A percentile compares a stretch with the other conserved stretches of the same genome.
phyloP scores from a whole-genome alignment of 2,113 vertebrate species.

The Tragelaphus buxtoni region DNA sequence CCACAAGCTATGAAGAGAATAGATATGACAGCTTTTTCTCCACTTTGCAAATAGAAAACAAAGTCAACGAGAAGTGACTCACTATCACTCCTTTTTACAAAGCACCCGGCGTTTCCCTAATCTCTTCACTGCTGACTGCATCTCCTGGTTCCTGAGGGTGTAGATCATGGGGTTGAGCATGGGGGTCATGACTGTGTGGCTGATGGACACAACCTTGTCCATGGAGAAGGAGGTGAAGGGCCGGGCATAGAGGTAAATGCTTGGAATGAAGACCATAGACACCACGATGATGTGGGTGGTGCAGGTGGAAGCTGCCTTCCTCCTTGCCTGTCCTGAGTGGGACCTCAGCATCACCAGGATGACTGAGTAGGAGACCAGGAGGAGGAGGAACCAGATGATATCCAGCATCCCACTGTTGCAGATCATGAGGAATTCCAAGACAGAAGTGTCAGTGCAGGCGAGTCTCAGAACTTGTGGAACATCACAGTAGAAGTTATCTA shows the following conservation, averaged over 20 bases:
- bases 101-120: neutral
- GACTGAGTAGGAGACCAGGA: constrained; percentile 45
- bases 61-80: neutral
- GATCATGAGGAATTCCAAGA: constrained; percentile 60
- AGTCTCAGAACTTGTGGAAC: constrained; percentile 62
- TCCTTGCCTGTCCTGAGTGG: neutral
- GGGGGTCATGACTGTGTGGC: constrained; percentile 56
- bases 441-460: constrained; percentile 46
- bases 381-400: constrained; percentile 54
- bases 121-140: constrained; percentile 63
- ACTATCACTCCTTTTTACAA: neutral
- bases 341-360: constrained; percentile 57
- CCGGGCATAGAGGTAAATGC: constrained; percentile 61
- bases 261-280: constrained; percentile 62
- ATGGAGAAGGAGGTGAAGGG: constrained; percentile 55
- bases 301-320: constrained; percentile 66
- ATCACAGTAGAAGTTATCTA: constrained; percentile 73
- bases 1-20: neutral
- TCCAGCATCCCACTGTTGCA: constrained; percentile 65
- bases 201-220: constrained; percentile 65
- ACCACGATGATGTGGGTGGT: constrained; percentile 57
- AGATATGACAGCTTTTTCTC: neutral
- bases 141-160: constrained; percentile 68
- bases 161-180: constrained; percentile 72
- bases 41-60: neutral